A percentile compares a stretch with the other conserved stretches of the same genome.
Evolutionary conservation across 2,113 vertebrate genomes (phyloP).

Genomic region (Lathamus discolor): DNA sequence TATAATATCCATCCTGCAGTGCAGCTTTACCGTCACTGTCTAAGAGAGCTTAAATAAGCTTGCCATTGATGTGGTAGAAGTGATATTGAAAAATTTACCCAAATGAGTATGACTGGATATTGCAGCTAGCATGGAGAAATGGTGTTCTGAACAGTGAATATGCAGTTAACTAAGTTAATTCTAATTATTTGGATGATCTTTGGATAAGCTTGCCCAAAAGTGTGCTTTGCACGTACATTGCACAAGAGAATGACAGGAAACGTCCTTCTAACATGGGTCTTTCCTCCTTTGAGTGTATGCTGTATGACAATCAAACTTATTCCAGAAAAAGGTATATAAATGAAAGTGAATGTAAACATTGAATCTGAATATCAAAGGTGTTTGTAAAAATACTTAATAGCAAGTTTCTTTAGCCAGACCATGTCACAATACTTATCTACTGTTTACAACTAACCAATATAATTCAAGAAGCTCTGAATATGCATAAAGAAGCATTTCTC

Average conservation of each 20-base stretch:
- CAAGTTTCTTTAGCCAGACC: background rate
- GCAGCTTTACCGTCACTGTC: background rate
- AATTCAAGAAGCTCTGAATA: background rate
- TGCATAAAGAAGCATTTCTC: background rate
- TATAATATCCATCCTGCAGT: background rate
- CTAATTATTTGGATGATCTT: background rate
- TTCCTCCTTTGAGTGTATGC: background rate
- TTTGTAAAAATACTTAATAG: background rate
- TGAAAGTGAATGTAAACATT: background rate
- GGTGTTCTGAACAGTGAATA: background rate
- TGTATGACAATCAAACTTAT: background rate
- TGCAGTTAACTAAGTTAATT: background rate
- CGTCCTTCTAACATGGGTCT: fast-evolving
- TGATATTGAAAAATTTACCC: background rate
- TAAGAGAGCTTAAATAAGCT: background rate
- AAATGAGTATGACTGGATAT: background rate
- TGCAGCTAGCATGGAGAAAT: background rate
- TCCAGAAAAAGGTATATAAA: background rate
- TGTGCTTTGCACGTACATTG: background rate
- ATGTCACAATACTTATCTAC: background rate
- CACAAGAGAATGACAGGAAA: fast-evolving
- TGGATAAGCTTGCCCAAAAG: background rate
- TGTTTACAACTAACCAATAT: background rate
- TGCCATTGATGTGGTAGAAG: background rate
- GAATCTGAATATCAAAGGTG: background rate